These are phyloP conservation scores for Caenorhabditis latens DNA, from an alignment of 1,140 invertebrate genomes.

Conservation along the genomic window DNA sequence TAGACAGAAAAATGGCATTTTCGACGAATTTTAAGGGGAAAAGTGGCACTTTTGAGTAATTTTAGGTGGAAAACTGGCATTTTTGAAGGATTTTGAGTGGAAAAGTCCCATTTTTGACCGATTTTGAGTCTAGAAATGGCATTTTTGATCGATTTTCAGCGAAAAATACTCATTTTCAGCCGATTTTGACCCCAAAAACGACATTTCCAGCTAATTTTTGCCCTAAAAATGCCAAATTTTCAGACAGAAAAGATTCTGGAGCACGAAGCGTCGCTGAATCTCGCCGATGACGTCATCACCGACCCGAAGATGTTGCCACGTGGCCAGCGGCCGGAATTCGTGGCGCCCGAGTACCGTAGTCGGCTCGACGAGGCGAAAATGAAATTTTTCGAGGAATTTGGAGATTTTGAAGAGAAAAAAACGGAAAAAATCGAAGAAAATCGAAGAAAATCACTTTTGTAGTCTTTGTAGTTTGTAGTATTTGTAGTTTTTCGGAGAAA, in stretches of 20 bases:
- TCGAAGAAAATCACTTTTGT: background rate
- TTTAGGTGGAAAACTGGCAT: too few relatives aligned
- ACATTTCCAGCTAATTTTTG: background rate
- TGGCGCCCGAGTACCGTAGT: background rate
- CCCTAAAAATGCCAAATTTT: background rate
- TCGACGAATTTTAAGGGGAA: too few relatives aligned
- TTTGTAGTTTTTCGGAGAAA: background rate
- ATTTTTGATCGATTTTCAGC: too few relatives aligned
- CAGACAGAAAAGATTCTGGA: constrained; percentile 75
- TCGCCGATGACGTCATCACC: constrained; percentile 66
- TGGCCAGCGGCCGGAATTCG: constrained; percentile 42
- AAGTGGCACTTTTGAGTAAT: too few relatives aligned
- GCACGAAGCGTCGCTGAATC: constrained; percentile 69
- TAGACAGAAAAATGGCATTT: too few relatives aligned
- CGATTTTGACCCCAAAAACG: too few relatives aligned
- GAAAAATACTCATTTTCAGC: too few relatives aligned
- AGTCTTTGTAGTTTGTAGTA: background rate
- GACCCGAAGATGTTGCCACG: constrained; percentile 75
- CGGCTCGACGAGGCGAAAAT: constrained; percentile 6
- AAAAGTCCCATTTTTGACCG: background rate
- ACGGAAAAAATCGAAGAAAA: background rate
- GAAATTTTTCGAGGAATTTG: constrained; percentile 37
- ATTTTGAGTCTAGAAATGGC: background rate
- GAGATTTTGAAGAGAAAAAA: background rate
- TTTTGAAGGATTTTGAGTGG: too few relatives aligned